Evolutionary conservation across 2,797 vertebrate genomes (phyloP).

Genomic region (Chelonia mydas): DNA sequence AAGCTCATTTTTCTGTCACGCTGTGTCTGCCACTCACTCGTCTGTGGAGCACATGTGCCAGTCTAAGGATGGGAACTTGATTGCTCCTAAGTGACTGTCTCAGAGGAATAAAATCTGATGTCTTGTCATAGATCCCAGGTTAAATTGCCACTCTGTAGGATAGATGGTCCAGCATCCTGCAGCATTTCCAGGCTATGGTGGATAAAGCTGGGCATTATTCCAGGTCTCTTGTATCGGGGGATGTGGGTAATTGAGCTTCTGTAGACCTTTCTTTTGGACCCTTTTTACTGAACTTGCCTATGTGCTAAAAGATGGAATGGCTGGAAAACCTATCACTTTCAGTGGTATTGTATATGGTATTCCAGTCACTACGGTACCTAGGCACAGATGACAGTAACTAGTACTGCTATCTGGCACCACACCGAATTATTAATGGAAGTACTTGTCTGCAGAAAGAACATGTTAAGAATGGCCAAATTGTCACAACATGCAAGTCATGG

Average conservation of each 20-base stretch:
- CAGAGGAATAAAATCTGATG: background rate
- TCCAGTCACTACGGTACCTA: background rate
- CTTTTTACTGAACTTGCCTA: background rate
- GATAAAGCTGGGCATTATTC: background rate
- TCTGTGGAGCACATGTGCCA: background rate
- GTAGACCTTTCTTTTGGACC: background rate
- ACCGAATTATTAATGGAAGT: background rate
- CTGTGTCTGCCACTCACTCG: background rate
- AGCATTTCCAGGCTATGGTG: background rate
- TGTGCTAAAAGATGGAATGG: background rate
- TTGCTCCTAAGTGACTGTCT: background rate
- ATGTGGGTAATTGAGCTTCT: background rate
- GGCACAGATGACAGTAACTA: background rate
- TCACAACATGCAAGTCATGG: background rate
- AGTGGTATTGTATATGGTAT: background rate
- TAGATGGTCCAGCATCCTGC: background rate
- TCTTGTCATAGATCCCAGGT: background rate
- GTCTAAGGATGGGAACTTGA: background rate
- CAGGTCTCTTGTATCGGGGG: background rate
- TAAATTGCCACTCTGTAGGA: background rate
- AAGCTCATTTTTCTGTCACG: background rate
- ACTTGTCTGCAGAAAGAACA: background rate
- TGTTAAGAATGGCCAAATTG: background rate
- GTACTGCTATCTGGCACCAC: background rate
- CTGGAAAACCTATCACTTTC: background rate